Percentiles rank a stretch among this genome's conserved stretches.
phyloP scores from a whole-genome alignment of 2,888 invertebrate genomes.

The Dromius quadrimaculatus region DNA sequence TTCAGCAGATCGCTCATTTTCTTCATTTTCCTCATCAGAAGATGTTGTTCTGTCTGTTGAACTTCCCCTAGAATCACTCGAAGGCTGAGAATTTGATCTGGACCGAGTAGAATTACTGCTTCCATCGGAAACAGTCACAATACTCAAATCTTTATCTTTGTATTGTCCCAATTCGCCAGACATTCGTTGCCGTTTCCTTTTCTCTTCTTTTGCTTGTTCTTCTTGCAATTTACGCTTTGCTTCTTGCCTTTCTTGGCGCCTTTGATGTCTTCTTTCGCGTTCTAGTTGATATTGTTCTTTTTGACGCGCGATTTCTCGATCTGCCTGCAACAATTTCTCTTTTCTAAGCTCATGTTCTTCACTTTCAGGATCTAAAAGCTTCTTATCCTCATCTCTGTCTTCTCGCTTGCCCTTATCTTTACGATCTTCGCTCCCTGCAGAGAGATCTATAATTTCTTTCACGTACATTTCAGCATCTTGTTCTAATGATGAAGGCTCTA shows the following conservation, averaged over 20 bases:
- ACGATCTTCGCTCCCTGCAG: conserved; percentile 56
- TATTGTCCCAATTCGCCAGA: conserved; percentile 43
- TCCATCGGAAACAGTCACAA: conserved; percentile 64
- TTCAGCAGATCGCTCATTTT: conserved; percentile 40
- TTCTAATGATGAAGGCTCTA: background rate
- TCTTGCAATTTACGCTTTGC: conserved; percentile 63
- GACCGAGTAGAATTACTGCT: conserved; percentile 56
- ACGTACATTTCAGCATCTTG: conserved; percentile 65
- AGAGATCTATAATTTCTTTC: conserved; percentile 66
- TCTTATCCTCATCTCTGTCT: conserved; percentile 68
- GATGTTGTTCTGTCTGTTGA: background rate
- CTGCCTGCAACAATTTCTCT: conserved; percentile 79
- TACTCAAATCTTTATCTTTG: conserved; percentile 60
- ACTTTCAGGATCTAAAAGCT: conserved; percentile 63
- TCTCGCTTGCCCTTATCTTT: conserved; percentile 48
- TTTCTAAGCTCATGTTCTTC: conserved; percentile 71
- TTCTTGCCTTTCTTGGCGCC: conserved; percentile 63
- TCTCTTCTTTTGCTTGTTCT: conserved; percentile 61
- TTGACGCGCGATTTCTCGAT: conserved; percentile 81
- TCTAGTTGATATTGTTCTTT: conserved; percentile 82
- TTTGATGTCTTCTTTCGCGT: conserved; percentile 78
- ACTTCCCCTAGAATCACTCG: conserved; percentile 62
- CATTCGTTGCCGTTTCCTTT: conserved; percentile 34
- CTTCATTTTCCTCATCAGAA: conserved; percentile 59
- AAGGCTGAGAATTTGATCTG: background rate